Base-by-base conservation (phyloP, 2,888 invertebrate genomes). In the Tuta absoluta region DNA sequence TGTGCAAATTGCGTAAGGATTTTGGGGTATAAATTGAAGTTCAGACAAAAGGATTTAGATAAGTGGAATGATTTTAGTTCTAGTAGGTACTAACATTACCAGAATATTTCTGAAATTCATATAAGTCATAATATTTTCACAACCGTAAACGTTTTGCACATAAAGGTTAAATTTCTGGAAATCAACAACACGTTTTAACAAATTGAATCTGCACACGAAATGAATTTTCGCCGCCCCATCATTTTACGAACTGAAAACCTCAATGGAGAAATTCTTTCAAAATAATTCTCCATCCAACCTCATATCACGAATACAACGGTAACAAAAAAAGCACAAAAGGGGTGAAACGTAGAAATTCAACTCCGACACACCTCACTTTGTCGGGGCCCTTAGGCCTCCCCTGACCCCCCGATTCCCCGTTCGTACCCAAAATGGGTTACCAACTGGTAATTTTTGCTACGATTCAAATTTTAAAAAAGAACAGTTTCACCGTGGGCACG, bases 181-280 rank as follows among this genome's bases (percentile, higher is more conserved):
- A 7, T n/a, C 1, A 45, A 41, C 2, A 14, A 41, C 41, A 41
- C 5, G 14, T 45, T 45, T 45, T 45, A 37, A 41, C 45, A 45
- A 4, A 5, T n/a, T 4, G n/a, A 45, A 45, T 8, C 17, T 45
- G 17, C 3, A 45, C 45, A n/a, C 4, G 17, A 17, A 45, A 4
- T n/a, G 24, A 23, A 1, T 24, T 24, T 24, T 23, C 14, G 23
- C 23, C 2, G 14, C 51, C 1, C 14, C 24, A 53, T 53, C 51
- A 53, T 14, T 53, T 23, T 14, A 11, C 51, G 23, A 14, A 24
- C 24, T 14, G 23, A 74, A 81, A 75, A 75, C 17, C 60, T 60
- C 17, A 49, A 59, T 33, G 17, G 41, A 19, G 38, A 21, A 60
- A 41, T 38, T 21, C 10, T 41, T 82, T 78, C 68, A 70, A 72